Evolutionary conservation across 2,888 invertebrate genomes (phyloP).

Genomic region (Stenurella melanura): DNA sequence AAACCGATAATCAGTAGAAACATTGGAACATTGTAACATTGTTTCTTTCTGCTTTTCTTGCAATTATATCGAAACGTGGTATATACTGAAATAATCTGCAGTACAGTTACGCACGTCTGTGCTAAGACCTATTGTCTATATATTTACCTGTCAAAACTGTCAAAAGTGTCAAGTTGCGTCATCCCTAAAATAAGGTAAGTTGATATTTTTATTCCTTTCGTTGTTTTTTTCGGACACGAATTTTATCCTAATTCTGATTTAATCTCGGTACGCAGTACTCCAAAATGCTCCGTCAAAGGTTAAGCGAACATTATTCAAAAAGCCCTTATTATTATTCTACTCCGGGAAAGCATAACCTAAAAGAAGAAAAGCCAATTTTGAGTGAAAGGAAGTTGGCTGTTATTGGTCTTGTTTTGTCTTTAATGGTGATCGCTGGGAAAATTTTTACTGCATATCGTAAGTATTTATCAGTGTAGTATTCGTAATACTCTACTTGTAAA

Average conservation of each 20-base stretch:
- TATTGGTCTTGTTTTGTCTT: conserved; percentile 65
- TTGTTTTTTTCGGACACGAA: conserved; percentile 20
- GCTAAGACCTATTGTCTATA: conserved; percentile 42
- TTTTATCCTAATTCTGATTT: neutral
- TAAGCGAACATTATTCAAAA: conserved; percentile 51
- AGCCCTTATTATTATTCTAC: conserved; percentile 46
- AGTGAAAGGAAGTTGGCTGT: conserved; percentile 68
- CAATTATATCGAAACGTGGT: neutral
- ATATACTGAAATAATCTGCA: conserved; percentile 12
- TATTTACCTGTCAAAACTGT: conserved; percentile 47
- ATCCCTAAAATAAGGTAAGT: conserved; percentile 57
- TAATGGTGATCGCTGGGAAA: conserved; percentile 65
- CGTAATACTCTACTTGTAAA: conserved; percentile 1
- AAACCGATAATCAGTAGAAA: too few relatives aligned
- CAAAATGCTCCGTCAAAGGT: conserved; percentile 56
- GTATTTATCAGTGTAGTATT: conserved; percentile 51
- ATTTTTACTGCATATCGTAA: conserved; percentile 67
- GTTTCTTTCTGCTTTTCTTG: too few relatives aligned
- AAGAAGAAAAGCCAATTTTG: conserved; percentile 54
- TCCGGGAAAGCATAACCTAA: conserved; percentile 50
- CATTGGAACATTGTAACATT: too few relatives aligned
- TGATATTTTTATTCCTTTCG: conserved; percentile 45
- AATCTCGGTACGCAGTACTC: neutral
- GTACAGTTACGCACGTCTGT: conserved; percentile 37
- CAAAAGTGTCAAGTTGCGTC: conserved; percentile 52